phyloP scores from a whole-genome alignment of 2,113 vertebrate species.

The Leucosticte australis region DNA sequence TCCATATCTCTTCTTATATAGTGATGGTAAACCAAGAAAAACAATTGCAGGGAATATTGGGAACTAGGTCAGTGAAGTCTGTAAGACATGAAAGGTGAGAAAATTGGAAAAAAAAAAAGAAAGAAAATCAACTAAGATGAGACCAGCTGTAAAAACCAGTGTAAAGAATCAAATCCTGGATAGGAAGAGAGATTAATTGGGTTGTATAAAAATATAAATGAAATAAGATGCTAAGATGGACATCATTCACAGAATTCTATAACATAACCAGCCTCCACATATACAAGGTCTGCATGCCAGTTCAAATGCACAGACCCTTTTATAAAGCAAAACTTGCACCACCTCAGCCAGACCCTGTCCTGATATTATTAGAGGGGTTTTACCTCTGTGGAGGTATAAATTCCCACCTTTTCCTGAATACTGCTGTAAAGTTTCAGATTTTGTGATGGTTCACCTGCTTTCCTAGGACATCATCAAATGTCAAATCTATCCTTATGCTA shows the following conservation, averaged over 20 bases:
- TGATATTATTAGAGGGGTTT: background rate
- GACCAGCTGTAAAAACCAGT: background rate
- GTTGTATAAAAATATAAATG: background rate
- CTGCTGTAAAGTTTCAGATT: background rate
- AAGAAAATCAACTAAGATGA: background rate
- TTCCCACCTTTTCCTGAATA: background rate
- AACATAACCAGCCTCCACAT: background rate
- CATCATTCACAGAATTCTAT: background rate
- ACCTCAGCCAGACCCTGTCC: background rate
- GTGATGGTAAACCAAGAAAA: background rate
- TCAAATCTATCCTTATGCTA: background rate
- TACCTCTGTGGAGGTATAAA: background rate
- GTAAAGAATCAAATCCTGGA: background rate
- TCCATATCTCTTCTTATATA: background rate
- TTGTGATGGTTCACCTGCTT: background rate
- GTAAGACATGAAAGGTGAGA: background rate
- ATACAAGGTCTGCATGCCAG: accelerated
- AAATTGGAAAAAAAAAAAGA: background rate
- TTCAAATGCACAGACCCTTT: background rate
- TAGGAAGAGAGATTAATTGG: background rate
- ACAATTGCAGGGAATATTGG: background rate
- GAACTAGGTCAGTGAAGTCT: background rate
- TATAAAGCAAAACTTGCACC: background rate
- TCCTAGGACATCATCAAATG: background rate
- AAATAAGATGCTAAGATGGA: background rate